Percentiles rank a stretch among this genome's conserved stretches.
Evolutionary conservation across 1,140 invertebrate species (phyloP).

Genomic region (Nylanderia fulva): DNA sequence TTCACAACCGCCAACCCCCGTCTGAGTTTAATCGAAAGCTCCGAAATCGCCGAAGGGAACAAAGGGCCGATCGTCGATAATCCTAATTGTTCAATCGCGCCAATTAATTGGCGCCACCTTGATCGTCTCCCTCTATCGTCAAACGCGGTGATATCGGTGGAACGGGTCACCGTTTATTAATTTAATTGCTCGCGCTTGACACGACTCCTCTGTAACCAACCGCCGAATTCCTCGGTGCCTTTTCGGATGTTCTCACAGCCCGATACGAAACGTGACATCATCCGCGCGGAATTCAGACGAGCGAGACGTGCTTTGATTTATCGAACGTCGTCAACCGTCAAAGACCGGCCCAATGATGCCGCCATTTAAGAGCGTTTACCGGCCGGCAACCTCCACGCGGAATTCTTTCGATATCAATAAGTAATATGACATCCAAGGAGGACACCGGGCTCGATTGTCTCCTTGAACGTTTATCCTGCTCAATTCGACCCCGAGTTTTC

Average conservation of each 20-base stretch:
- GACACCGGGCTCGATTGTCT: conserved; percentile 68
- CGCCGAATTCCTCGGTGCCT: conserved; percentile 40
- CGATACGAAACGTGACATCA: conserved; percentile 71
- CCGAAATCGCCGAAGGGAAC: neutral
- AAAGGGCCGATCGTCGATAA: conserved; percentile 44
- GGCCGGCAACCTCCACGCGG: conserved; percentile 55
- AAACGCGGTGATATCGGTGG: no score
- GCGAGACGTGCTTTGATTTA: conserved; percentile 57
- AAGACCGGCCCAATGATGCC: conserved; percentile 65
- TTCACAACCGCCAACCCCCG: neutral
- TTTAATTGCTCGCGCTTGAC: conserved; percentile 44
- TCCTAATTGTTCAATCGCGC: conserved; percentile 47
- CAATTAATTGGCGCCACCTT: conserved; percentile 29
- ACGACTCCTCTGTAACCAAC: conserved; percentile 5
- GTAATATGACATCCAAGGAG: conserved; percentile 76
- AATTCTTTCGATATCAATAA: conserved; percentile 73
- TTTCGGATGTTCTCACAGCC: conserved; percentile 64
- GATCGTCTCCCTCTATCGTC: neutral
- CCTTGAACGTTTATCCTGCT: conserved; percentile 59
- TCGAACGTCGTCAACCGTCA: conserved; percentile 61
- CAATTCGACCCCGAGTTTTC: conserved; percentile 53
- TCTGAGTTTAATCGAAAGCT: conserved; percentile 16
- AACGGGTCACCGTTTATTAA: conserved; percentile 38
- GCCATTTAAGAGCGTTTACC: conserved; percentile 67
- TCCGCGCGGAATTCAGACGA: conserved; percentile 65